Percentiles rank a stretch among this genome's conserved stretches.
phyloP scores from a whole-genome alignment of 2,888 invertebrate genomes.

The Ormyrus rosae region DNA sequence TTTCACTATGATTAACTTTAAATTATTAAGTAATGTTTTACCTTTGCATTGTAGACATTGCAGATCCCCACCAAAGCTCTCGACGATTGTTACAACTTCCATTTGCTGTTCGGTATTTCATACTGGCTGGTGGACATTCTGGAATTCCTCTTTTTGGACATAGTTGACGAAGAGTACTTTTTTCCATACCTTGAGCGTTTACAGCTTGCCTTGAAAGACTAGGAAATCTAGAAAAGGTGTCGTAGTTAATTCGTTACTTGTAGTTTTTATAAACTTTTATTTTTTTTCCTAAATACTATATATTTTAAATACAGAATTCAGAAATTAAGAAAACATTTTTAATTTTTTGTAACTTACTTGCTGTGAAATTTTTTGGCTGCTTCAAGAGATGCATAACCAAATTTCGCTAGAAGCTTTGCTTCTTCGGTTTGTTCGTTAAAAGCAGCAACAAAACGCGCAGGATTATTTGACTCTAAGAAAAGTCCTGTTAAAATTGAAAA shows the following conservation, averaged over 20 bases:
- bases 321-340: too few relatives aligned
- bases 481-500: constrained; percentile 77
- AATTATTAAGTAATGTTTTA: constrained; percentile 34
- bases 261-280: too few relatives aligned
- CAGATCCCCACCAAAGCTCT: constrained; percentile 87
- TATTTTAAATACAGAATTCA: too few relatives aligned
- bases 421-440: constrained; percentile 84
- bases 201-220: constrained; percentile 63
- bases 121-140: constrained; percentile 81
- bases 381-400: constrained; percentile 84
- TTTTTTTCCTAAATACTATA: too few relatives aligned
- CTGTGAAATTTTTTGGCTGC: constrained; percentile 80
- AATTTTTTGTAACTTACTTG: constrained; percentile 77
- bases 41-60: constrained; percentile 87
- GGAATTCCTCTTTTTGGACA: constrained; percentile 84
- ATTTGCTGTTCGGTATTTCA: constrained; percentile 88
- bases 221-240: constrained; percentile 62
- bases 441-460: constrained; percentile 83
- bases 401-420: constrained; percentile 80
- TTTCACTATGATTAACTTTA: neutral
- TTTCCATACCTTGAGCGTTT: constrained; percentile 59
- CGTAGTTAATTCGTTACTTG: neutral
- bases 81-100: constrained; percentile 92
- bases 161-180: constrained; percentile 78
- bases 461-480: constrained; percentile 80